phyloP scores from a whole-genome alignment of 2,888 invertebrate species.

The Orthonychiurus folsomi region DNA sequence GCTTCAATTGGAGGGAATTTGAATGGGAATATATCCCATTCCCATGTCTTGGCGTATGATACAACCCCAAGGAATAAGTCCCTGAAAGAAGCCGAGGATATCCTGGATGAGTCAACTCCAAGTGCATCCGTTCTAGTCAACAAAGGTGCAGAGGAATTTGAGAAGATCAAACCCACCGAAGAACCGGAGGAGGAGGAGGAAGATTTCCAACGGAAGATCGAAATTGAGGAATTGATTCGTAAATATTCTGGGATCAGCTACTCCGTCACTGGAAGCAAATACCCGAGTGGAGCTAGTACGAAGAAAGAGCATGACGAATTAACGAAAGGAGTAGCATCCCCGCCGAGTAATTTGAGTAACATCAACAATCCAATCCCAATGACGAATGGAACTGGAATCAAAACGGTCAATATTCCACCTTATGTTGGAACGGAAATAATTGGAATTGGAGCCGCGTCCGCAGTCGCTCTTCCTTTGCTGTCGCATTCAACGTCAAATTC shows the following conservation, averaged over 20 bases:
- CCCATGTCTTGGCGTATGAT: slow-evolving; percentile 39
- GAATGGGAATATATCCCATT: slow-evolving; percentile 15
- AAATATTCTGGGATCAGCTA: slow-evolving; percentile 65
- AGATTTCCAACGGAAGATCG: slow-evolving; percentile 67
- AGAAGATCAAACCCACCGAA: slow-evolving; percentile 40
- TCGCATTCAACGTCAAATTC: no score
- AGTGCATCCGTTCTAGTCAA: slow-evolving; percentile 42
- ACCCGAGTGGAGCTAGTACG: slow-evolving; percentile 40
- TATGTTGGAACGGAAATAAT: no score
- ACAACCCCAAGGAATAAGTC: slow-evolving; percentile 30
- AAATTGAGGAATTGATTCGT: slow-evolving; percentile 70
- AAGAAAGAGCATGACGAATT: no score
- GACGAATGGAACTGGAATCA: no score
- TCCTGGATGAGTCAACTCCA: slow-evolving; percentile 44
- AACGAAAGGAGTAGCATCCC: neutral
- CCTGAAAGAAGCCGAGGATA: slow-evolving; percentile 33
- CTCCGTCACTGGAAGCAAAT: slow-evolving; percentile 46
- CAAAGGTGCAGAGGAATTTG: slow-evolving; percentile 41
- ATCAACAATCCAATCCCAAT: no score
- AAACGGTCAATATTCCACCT: no score
- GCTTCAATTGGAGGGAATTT: no score
- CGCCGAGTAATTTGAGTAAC: no score
- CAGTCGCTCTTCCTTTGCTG: no score
- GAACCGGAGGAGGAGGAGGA: slow-evolving; percentile 52
- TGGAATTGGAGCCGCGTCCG: no score